These are phyloP conservation scores for Drosophila grimshawi DNA, from an alignment of 1,140 invertebrate genomes.

Conservation along the genomic window DNA sequence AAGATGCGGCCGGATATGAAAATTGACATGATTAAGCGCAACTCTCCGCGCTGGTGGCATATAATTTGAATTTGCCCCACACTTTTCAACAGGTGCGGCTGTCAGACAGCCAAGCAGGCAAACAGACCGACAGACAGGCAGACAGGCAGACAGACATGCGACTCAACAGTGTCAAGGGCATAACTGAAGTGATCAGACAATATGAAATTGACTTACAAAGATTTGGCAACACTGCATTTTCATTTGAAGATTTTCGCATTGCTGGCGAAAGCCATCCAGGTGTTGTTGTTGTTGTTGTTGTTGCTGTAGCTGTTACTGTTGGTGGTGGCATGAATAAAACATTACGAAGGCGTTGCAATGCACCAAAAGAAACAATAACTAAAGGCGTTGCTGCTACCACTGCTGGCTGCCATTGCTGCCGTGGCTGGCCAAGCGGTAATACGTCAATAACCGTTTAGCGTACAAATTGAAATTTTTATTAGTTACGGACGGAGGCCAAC, in stretches of 20 bases:
- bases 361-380: conserved; percentile 78
- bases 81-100: conserved; percentile 28
- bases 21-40: conserved; percentile 52
- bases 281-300: conserved; percentile 25
- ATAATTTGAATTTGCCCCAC: conserved; percentile 40
- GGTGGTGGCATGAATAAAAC: conserved; percentile 74
- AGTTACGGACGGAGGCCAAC: conserved; percentile 66
- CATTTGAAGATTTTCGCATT: conserved; percentile 10
- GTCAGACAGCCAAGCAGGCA: too few species aligned
- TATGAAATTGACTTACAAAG: conserved; percentile 32
- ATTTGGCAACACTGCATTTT: conserved; percentile 12
- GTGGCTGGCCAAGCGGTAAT: conserved; percentile 67
- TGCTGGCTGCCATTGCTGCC: conserved; percentile 34
- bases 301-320: conserved; percentile 38
- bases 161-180: conserved; percentile 42
- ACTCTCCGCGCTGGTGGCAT: conserved; percentile 33
- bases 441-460: conserved; percentile 83
- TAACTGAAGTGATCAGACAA: conserved; percentile 26
- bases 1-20: conserved; percentile 62
- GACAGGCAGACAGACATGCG: background rate
- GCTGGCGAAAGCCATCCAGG: conserved; percentile 53
- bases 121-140: background rate
- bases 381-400: conserved; percentile 78
- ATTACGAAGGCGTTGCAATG: conserved; percentile 78
- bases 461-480: conserved; percentile 83